phyloP scores from a whole-genome alignment of 2,113 vertebrate species.

The Xiphorhynchus elegans region DNA sequence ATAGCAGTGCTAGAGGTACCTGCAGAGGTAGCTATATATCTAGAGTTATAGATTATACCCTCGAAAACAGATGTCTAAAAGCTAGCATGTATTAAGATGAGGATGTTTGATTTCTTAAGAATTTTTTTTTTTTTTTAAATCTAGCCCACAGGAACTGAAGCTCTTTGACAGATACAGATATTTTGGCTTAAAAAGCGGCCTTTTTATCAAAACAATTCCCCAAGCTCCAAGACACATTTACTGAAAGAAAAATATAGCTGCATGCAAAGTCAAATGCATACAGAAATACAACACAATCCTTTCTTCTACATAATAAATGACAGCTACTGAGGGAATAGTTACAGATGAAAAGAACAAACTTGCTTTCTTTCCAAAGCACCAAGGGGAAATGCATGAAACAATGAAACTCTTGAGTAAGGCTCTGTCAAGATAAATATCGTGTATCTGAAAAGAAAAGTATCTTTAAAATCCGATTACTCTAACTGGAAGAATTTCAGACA shows the following conservation, averaged over 20 bases:
- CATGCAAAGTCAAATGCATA: conserved; percentile 6
- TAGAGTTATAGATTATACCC: not conserved
- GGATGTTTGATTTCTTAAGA: not conserved
- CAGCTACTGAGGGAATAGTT: conserved; percentile 10
- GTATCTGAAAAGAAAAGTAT: conserved; percentile 38
- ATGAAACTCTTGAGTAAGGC: conserved; percentile 44
- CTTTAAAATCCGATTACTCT: conserved; percentile 50
- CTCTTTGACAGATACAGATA: conserved; percentile 9
- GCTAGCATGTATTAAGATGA: not conserved
- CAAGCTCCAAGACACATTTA: not conserved
- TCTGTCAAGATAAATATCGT: conserved; percentile 47
- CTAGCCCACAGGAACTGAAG: not conserved
- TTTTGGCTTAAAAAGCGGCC: not conserved
- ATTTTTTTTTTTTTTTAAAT: not conserved
- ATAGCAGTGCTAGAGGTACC: not conserved
- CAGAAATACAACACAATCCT: not conserved
- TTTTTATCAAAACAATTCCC: conserved; percentile 45
- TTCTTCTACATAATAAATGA: conserved; percentile 15
- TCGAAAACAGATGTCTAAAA: not conserved
- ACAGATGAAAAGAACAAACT: conserved; percentile 48
- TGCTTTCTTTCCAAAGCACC: conserved; percentile 44
- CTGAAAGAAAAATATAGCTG: conserved; percentile 38
- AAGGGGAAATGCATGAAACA: conserved; percentile 31
- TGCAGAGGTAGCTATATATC: not conserved
- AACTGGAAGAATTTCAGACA: conserved; percentile 14